Percentiles rank a stretch among this genome's conserved stretches.
phyloP scores from a whole-genome alignment of 1,140 invertebrate genomes.

The Calliphora vicina region DNA sequence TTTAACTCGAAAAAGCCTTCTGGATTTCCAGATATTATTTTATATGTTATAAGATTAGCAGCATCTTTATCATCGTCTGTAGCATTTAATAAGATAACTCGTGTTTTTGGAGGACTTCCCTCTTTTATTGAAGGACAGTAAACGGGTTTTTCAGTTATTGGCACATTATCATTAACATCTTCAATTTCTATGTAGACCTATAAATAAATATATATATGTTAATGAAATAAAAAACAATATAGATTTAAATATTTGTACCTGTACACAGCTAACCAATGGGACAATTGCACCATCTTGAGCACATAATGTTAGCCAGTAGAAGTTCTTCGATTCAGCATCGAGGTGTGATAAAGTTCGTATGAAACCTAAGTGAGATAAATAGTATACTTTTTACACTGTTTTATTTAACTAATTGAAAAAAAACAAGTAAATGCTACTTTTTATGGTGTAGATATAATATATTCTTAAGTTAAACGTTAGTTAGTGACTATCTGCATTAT shows the following conservation, averaged over 20 bases:
- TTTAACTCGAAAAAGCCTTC: slow-evolving; percentile 91
- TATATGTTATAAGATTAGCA: slow-evolving; percentile 75
- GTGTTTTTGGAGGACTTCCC: slow-evolving; percentile 78
- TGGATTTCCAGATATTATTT: slow-evolving; percentile 89
- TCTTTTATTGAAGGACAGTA: slow-evolving; percentile 86
- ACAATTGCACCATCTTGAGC: slow-evolving; percentile 91
- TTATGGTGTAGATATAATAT: too few relatives aligned
- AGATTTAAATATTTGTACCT: slow-evolving; percentile 67
- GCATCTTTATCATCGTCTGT: slow-evolving; percentile 80
- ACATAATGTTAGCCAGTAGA: slow-evolving; percentile 94
- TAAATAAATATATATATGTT: slow-evolving; percentile 32
- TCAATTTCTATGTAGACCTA: slow-evolving; percentile 89
- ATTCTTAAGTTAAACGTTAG: too few relatives aligned
- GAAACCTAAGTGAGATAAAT: slow-evolving; percentile 75
- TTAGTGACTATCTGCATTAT: too few relatives aligned
- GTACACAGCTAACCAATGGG: slow-evolving; percentile 80
- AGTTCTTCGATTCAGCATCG: slow-evolving; percentile 85
- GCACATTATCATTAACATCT: slow-evolving; percentile 94
- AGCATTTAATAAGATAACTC: slow-evolving; percentile 80
- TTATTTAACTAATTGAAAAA: slow-evolving; percentile 26
- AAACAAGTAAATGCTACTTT: neutral
- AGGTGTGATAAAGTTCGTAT: slow-evolving; percentile 83
- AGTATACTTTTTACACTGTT: slow-evolving; percentile 38
- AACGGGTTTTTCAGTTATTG: slow-evolving; percentile 83
- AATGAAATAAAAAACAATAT: neutral